These are phyloP conservation scores for Nycticryphes semicollaris DNA, from an alignment of 2,113 vertebrate genomes.

Conservation along the genomic window DNA sequence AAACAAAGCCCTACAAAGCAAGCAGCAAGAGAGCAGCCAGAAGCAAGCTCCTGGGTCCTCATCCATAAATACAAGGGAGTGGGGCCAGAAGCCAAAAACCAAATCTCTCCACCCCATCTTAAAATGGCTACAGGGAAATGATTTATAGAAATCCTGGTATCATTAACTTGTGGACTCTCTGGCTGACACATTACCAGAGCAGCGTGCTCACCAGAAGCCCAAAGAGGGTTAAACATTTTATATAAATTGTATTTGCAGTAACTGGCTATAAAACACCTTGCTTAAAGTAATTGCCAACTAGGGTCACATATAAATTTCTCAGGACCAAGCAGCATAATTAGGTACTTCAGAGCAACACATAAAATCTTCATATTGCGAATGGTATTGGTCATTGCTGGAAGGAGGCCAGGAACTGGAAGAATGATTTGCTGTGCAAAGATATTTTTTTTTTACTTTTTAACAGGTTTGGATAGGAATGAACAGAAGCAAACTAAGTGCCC, in stretches of 20 bases:
- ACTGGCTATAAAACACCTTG: constrained; percentile 59
- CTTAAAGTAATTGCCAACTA: constrained; percentile 49
- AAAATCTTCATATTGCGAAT: constrained; percentile 28
- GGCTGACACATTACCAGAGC: not conserved
- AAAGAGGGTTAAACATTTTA: constrained; percentile 11
- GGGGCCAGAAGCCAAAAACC: not conserved
- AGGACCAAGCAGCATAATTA: constrained; percentile 45
- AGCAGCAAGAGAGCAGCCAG: not conserved
- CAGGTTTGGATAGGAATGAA: not conserved
- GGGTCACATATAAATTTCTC: constrained; percentile 65
- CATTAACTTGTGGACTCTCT: not conserved
- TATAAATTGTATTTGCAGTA: constrained; percentile 52
- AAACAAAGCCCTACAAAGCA: not conserved
- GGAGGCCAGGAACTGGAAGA: constrained; percentile 3
- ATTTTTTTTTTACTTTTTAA: not conserved
- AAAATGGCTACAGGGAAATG: not conserved
- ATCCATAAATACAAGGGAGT: not conserved
- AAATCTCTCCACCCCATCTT: not conserved
- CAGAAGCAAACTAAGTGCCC: not conserved
- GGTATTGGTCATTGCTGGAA: constrained; percentile 44
- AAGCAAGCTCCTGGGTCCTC: not conserved
- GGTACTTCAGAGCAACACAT: constrained; percentile 49
- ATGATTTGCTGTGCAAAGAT: constrained; percentile 5
- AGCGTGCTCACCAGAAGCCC: not conserved
- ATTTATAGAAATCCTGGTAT: not conserved